Evolutionary conservation across 2,888 invertebrate species (phyloP), one percentile per base, ranked within the genome.

Genomic region (Drosophila limbata): DNA sequence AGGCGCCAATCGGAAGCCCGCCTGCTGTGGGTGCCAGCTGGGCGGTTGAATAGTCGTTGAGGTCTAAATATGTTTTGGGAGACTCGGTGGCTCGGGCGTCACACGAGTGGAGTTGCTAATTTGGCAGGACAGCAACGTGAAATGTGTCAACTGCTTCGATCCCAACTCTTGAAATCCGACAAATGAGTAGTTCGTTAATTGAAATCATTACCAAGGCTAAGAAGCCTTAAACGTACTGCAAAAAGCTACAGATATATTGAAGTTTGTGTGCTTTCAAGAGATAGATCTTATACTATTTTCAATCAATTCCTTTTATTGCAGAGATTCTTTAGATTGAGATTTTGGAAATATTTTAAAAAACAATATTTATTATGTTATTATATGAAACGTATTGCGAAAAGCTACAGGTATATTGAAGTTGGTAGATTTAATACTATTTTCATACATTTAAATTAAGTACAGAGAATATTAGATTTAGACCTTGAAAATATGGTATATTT

Each of bases 1-100:
- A 17, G 77, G 69, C 77, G 84, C 84, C 84, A 84, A 85, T 84
- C 65, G 61, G 79, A 82, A 84, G 66, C 28, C 66, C 51, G 73
- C 48, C 64, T 53, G 68, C 52, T 53, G 56, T 77, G 74, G 74
- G 71, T 71, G 71, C 55, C 62, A 37, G 44, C 15, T 52, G 73
- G 73, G 73, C 17, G 60, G 45, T 1, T 19, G 55, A 21, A 0
- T n/a, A 21, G 44, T 44, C 47, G 31, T 31, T 40, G 40, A 17
- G 8, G 9, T 15, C 17, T 17, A 3, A 11, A 31, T 10, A 8
- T 17, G 33, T 15, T 11, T 1, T 4, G 17, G 31, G n/a, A 5
- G 10, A n/a, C 13, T 9, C 3, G 31, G 28, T 17, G 44, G 50
- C 17, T 67, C 62, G 55, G 61, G 35, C 47, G 53, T 15, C 37